Conservation (phyloP, 2,797 vertebrate species). For the Menidia menidia region DNA sequence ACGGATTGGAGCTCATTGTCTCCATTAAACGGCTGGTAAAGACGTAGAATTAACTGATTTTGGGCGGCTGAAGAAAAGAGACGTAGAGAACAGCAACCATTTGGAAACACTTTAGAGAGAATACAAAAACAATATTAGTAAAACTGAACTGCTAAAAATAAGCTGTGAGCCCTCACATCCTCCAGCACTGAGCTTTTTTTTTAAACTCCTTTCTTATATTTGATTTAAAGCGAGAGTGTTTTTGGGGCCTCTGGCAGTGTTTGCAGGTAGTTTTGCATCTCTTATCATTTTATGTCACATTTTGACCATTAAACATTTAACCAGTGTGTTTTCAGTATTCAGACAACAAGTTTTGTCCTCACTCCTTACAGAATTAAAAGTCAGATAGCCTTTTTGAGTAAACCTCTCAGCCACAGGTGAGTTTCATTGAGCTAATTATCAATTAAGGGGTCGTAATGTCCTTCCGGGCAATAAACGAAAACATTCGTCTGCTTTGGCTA, state of each 20-base stretch:
- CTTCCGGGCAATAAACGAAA: not conserved
- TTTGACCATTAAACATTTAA: not conserved
- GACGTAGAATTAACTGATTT: not conserved
- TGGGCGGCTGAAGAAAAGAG: conserved; percentile 8
- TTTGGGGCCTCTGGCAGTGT: no score
- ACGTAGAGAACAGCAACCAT: conserved; percentile 30
- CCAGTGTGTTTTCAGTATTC: not conserved
- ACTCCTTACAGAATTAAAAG: no score
- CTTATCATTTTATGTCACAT: no score
- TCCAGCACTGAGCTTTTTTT: conserved; percentile 37
- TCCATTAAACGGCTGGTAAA: conserved; percentile 32
- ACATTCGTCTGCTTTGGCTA: not conserved
- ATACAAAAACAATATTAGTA: conserved; percentile 68
- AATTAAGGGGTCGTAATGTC: not conserved
- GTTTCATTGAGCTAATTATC: not conserved
- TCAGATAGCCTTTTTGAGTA: no score
- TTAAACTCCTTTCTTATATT: conserved; percentile 24
- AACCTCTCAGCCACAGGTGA: not conserved
- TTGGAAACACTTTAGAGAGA: conserved; percentile 54
- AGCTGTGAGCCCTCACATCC: conserved; percentile 69
- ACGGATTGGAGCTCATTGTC: conserved; percentile 22
- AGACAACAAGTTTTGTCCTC: no score
- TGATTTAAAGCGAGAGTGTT: not conserved
- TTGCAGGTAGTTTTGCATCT: no score
- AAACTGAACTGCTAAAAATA: conserved; percentile 64